Evolutionary conservation across 2,888 invertebrate species (phyloP).

Genomic region (Nasonovia ribisnigri): DNA sequence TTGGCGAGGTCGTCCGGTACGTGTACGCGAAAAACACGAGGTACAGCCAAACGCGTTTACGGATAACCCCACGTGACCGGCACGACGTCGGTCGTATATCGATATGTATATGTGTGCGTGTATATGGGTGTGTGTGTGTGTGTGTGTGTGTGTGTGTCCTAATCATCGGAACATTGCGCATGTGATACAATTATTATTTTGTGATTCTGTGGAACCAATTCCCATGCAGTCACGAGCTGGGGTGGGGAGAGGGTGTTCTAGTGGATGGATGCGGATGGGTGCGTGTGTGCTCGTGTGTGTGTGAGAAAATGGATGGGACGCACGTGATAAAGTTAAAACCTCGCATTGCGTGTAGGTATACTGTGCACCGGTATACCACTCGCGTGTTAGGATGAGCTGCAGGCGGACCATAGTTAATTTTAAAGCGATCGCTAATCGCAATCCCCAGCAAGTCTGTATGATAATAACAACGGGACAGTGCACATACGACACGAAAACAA

Average conservation of each 20-base stretch:
- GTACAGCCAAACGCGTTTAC: not conserved
- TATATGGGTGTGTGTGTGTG: too few relatives aligned
- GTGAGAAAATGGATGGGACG: slow-evolving; percentile 37
- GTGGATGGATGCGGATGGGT: not conserved
- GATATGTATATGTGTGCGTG: not conserved
- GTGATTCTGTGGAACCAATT: not conserved
- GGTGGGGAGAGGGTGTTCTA: not conserved
- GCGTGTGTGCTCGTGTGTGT: not conserved
- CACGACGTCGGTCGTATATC: not conserved
- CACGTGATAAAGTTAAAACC: slow-evolving; percentile 47
- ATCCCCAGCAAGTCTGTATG: not conserved
- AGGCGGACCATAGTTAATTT: not conserved
- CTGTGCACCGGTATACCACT: not conserved
- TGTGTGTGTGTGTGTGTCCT: not conserved
- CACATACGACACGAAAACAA: not conserved
- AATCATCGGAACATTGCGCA: not conserved
- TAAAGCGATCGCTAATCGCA: slow-evolving; percentile 4
- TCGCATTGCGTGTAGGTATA: not conserved
- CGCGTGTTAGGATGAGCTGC: not conserved
- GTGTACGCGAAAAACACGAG: slow-evolving; percentile 55
- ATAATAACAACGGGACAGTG: not conserved
- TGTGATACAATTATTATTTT: not conserved
- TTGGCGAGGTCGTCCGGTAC: slow-evolving; percentile 40
- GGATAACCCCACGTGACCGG: slow-evolving; percentile 19
- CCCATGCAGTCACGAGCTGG: not conserved